Conservation (phyloP, 2,113 vertebrate genomes). For the Antidorcas marsupialis region DNA sequence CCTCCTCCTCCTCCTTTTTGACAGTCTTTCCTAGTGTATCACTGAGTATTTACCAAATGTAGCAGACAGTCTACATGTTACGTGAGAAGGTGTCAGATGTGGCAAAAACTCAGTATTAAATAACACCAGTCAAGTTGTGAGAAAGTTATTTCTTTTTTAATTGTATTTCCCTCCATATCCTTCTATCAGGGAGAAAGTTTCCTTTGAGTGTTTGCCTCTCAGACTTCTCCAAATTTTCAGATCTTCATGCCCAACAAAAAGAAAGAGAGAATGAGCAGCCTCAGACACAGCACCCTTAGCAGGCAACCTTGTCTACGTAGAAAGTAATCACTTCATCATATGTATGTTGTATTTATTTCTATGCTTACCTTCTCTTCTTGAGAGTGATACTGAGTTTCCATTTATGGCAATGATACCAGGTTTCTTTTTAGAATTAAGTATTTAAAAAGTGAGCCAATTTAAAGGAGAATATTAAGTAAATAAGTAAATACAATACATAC, state of each 20-base stretch:
- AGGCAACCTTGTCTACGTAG: not conserved
- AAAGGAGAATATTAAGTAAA: not conserved
- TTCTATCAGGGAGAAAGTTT: not conserved
- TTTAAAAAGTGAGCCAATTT: not conserved
- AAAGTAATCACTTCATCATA: not conserved
- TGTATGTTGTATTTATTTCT: not conserved
- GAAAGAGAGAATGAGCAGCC: not conserved
- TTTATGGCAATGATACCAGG: not conserved
- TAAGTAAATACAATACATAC: not conserved
- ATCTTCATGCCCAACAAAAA: not conserved
- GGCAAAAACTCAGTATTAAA: not conserved
- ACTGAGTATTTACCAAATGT: not conserved
- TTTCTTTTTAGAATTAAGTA: not conserved
- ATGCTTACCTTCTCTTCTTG: not conserved
- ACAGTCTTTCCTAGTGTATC: not conserved
- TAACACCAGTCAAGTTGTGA: not conserved
- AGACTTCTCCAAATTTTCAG: not conserved
- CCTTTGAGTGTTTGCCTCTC: not conserved
- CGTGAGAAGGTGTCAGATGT: not conserved
- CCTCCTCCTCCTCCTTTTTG: not conserved
- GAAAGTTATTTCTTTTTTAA: not conserved
- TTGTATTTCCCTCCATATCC: not conserved
- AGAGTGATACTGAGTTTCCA: not conserved
- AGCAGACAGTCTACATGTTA: not conserved
- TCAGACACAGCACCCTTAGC: not conserved